Evolutionary conservation across 92 coral and sea anemone genomes (phyloP).

Genomic region (Zoanthus sociatus): DNA sequence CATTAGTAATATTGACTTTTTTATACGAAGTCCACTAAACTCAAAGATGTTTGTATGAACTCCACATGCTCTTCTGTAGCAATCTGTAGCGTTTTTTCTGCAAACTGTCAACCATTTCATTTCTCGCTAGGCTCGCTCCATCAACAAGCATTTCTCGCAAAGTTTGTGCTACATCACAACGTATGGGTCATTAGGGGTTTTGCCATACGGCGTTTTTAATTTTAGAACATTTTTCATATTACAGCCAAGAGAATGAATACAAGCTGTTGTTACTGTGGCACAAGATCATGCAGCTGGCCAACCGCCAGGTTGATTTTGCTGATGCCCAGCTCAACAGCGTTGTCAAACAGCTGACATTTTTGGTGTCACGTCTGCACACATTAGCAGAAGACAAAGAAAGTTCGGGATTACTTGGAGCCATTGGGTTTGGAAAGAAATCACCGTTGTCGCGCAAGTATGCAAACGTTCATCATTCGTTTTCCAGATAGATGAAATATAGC

Average conservation of each 20-base stretch:
- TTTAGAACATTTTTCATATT: background rate
- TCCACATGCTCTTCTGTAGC: no score
- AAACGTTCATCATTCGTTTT: background rate
- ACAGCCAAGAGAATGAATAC: slow-evolving; percentile 79
- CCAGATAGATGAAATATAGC: background rate
- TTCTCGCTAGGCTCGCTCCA: no score
- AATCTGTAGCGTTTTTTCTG: no score
- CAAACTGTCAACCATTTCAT: no score
- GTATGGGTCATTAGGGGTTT: no score
- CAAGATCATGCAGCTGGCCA: slow-evolving; percentile 87
- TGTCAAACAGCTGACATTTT: slow-evolving; percentile 87
- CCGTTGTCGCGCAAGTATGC: slow-evolving; percentile 79
- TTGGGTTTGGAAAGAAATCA: slow-evolving; percentile 96
- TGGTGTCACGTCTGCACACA: slow-evolving; percentile 76
- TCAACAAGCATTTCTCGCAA: no score
- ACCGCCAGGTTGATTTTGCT: slow-evolving; percentile 87
- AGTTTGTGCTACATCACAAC: no score
- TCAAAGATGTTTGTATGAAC: no score
- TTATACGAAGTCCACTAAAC: no score
- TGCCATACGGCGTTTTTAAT: background rate
- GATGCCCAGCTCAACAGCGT: slow-evolving; percentile 75
- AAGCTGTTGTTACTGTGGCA: slow-evolving; percentile 90
- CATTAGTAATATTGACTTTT: no score
- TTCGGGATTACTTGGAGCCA: slow-evolving; percentile 95
- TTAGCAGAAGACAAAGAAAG: slow-evolving; percentile 92